Base-by-base conservation (phyloP, 1,140 invertebrate species). In the Atopsyche davidsoni region DNA sequence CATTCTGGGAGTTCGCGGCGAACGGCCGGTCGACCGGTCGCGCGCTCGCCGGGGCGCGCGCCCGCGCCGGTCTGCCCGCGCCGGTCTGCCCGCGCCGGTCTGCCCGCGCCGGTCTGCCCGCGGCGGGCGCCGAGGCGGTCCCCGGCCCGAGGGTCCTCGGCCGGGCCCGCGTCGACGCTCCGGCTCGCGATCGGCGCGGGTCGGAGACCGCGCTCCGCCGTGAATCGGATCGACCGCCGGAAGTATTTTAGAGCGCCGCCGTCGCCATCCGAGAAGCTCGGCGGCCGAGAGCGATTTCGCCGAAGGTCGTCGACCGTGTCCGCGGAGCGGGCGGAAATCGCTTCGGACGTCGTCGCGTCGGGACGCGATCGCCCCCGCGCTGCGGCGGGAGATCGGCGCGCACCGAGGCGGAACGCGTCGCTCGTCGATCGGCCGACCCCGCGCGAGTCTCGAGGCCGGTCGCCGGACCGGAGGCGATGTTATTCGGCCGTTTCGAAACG, bases 371-470 rank as follows among this genome's bases (percentile, higher is more conserved):
- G 24, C 24, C 6, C 21, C 14, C n/a, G 19, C 34, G 32, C 32
- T 16, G 4, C 22, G 32, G 18, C n/a, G 19, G 34, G 11, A 36
- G 9, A 10, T 16, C 9, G 14, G 2, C 18, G n/a, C n/a, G n/a
- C n/a, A n/a, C 51, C 36, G 42, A 34, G 35, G 44, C 40, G 41
- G 40, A 52, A 28, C 50, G 53, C 31, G 56, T 50, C 41, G 46
- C 47, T 51, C 51, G 49, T 49, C 56, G 59, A 45, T 35, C 28
- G 45, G n/a, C 41, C 25, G 32, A 32, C 32, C 22, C 44, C 57
- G 58, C 51, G 46, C 50, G 58, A 63, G 51, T 39, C 42, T 52
- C 32, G 51, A n/a, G n/a, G n/a, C n/a, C n/a, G n/a, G n/a, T n/a
- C n/a, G n/a, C n/a, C n/a, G n/a, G n/a, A n/a, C n/a, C n/a, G n/a